A percentile compares a stretch with the other conserved stretches of the same genome.
These are phyloP conservation scores for Geopemphigus sp. DNA, from an alignment of 1,140 invertebrate genomes.

Conservation along the genomic window DNA sequence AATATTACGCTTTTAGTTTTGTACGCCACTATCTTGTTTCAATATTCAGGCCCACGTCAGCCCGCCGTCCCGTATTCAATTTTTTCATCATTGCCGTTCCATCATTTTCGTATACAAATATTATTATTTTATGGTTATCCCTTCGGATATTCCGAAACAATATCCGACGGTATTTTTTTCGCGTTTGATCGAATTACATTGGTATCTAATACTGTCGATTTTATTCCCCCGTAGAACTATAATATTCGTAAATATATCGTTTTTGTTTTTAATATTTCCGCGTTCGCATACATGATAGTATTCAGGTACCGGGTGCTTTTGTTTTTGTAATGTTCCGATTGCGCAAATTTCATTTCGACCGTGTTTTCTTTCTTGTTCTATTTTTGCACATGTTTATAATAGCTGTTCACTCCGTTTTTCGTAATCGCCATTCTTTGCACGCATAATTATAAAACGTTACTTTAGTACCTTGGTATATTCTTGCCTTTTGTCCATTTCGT, in stretches of 20 bases:
- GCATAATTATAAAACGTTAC: not conserved
- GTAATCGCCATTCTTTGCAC: conserved; percentile 4
- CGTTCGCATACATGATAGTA: not conserved
- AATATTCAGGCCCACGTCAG: too few species aligned
- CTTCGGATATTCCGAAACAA: not conserved
- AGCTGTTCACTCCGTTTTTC: not conserved
- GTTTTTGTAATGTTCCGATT: not conserved
- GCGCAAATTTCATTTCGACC: not conserved
- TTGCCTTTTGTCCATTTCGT: not conserved
- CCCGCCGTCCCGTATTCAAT: too few species aligned
- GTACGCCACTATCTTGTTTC: too few species aligned
- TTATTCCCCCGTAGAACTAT: not conserved
- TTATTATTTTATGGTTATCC: too few species aligned
- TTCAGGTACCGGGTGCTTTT: not conserved
- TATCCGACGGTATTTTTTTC: not conserved
- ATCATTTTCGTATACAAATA: too few species aligned
- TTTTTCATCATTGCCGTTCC: too few species aligned
- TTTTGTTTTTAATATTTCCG: not conserved
- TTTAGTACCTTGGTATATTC: not conserved
- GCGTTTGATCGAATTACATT: not conserved
- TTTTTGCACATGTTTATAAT: not conserved
- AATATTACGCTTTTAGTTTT: too few species aligned
- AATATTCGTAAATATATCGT: not conserved
- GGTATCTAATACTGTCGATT: not conserved
- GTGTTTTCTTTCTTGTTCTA: not conserved